These are phyloP conservation scores for Hydraecia micacea DNA, from an alignment of 2,888 invertebrate genomes.

Conservation along the genomic window DNA sequence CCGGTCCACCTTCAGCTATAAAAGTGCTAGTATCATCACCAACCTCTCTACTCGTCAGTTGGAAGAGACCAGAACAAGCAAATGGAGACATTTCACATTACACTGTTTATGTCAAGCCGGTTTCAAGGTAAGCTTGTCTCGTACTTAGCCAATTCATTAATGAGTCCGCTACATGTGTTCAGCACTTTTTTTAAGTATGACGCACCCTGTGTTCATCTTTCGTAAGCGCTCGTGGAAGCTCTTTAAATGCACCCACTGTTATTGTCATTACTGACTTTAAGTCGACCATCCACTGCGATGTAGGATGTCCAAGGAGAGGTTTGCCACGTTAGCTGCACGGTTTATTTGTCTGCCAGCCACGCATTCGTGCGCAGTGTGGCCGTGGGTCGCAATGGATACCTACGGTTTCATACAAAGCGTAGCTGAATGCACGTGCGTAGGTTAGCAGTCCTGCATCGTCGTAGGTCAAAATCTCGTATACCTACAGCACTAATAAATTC, in stretches of 20 bases:
- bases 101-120: conserved; percentile 92
- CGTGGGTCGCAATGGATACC: no score
- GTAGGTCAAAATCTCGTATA: not conserved
- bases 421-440: not conserved
- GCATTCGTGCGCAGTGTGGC: not conserved
- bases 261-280: not conserved
- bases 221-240: not conserved
- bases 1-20: conserved; percentile 95
- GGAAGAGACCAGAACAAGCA: conserved; percentile 94
- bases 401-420: not conserved
- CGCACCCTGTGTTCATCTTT: not conserved
- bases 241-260: not conserved
- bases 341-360: not conserved
- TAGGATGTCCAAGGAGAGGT: not conserved
- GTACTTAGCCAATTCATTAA: not conserved
- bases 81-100: conserved; percentile 96
- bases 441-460: not conserved
- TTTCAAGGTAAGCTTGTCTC: conserved; percentile 79
- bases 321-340: not conserved
- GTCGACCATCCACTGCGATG: not conserved
- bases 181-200: not conserved
- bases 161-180: no score
- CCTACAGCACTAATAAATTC: no score
- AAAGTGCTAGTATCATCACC: conserved; percentile 95
- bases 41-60: conserved; percentile 95